A percentile compares a stretch with the other conserved stretches of the same genome.
phyloP scores from a whole-genome alignment of 2,797 vertebrate species.

The Telmatherina bonti region DNA sequence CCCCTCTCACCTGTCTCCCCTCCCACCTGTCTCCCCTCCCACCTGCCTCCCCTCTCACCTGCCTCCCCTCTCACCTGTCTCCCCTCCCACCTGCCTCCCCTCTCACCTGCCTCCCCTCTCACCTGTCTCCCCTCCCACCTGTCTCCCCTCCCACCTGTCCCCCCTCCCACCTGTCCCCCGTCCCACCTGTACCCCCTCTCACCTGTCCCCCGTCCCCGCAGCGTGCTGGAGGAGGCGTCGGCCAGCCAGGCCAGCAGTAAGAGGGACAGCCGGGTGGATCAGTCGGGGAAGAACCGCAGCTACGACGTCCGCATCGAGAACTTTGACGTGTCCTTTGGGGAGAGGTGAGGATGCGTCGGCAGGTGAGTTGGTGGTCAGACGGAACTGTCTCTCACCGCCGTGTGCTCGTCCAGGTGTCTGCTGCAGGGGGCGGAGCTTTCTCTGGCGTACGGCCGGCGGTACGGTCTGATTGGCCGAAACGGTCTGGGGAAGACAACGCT shows the following conservation, averaged over 20 bases:
- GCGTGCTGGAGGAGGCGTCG: constrained; percentile 95
- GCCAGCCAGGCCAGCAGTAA: constrained; percentile 97
- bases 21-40: no score
- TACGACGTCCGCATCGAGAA: constrained; percentile 97
- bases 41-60: no score
- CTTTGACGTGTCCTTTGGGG: constrained; percentile 97
- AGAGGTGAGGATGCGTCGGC: constrained; percentile 82
- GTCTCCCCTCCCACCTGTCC: no score
- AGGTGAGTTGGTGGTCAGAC: constrained; percentile 74
- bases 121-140: no score
- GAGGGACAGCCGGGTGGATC: constrained; percentile 93
- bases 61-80: no score
- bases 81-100: no score
- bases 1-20: no score
- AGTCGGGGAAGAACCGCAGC: constrained; percentile 95
- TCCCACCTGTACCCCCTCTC: no score
- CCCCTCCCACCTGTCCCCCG: no score
- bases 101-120: no score
- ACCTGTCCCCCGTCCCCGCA: no score
- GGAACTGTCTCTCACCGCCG: neutral
- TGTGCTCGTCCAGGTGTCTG: constrained; percentile 82
- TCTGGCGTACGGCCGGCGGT: constrained; percentile 90
- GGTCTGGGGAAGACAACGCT: constrained; percentile 96
- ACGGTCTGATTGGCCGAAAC: constrained; percentile 94
- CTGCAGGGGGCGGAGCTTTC: constrained; percentile 92